phyloP scores from a whole-genome alignment of 2,113 vertebrate genomes.

The Caracal caracal region DNA sequence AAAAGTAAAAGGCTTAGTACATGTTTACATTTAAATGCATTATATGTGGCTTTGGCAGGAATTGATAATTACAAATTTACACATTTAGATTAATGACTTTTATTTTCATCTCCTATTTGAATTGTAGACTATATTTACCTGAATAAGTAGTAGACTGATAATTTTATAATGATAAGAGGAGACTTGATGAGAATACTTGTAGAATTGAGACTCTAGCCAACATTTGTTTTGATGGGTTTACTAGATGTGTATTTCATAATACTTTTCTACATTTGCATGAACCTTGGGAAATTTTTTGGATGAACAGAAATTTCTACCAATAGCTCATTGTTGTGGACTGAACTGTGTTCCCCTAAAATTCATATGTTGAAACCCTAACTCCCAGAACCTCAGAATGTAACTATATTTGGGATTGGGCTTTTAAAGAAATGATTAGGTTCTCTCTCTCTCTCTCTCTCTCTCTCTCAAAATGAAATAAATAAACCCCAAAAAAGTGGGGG shows the following conservation, averaged over 20 bases:
- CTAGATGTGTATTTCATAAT: neutral
- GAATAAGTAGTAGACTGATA: neutral
- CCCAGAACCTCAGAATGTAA: neutral
- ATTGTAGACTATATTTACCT: neutral
- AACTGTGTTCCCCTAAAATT: neutral
- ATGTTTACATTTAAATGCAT: neutral
- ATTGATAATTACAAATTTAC: neutral
- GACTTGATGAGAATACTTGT: neutral
- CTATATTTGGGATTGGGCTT: neutral
- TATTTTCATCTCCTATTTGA: neutral
- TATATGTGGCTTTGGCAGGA: neutral
- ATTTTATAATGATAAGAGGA: neutral
- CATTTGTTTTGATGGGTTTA: neutral
- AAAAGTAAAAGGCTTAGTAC: neutral
- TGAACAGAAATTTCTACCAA: neutral
- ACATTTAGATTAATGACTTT: neutral
- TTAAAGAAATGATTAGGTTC: neutral
- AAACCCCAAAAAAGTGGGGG: too few relatives aligned
- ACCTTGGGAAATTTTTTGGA: neutral
- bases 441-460: too few relatives aligned
- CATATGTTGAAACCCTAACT: neutral
- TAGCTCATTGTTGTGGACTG: neutral
- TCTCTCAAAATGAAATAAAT: too few relatives aligned
- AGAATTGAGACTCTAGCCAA: neutral
- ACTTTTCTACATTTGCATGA: neutral